Percentiles rank a stretch among this genome's conserved stretches.
phyloP scores from a whole-genome alignment of 2,113 vertebrate species.

The Hypocryptadius cinnamomeus region DNA sequence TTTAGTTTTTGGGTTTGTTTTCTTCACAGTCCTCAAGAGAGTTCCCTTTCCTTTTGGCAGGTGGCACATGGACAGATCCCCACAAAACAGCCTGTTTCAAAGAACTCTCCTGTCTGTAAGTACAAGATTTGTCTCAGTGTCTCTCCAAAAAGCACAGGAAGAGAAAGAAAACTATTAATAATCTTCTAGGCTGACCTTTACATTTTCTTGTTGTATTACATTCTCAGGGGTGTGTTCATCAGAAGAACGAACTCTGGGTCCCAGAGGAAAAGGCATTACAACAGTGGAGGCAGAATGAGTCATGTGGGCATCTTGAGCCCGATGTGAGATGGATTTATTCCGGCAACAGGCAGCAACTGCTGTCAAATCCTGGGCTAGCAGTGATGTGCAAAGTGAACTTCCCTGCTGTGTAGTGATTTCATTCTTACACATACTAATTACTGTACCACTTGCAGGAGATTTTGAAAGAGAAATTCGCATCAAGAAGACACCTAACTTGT shows the following conservation, averaged over 20 bases:
- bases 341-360: neutral
- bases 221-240: constrained; percentile 12
- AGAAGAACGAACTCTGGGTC: neutral
- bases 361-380: neutral
- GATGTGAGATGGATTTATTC: neutral
- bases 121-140: neutral
- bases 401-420: neutral
- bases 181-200: constrained; percentile 16
- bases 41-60: neutral
- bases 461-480: neutral
- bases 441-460: neutral
- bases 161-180: neutral
- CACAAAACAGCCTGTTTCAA: neutral
- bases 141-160: neutral
- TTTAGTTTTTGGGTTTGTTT: neutral
- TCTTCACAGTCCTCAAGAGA: neutral
- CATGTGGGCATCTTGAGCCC: neutral
- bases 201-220: neutral
- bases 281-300: neutral
- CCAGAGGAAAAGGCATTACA: neutral
- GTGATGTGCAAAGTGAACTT: neutral
- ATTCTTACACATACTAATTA: neutral
- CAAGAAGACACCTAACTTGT: neutral
- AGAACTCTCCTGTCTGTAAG: neutral
- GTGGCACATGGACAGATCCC: neutral